Evolutionary conservation across 2,113 vertebrate genomes (phyloP).

Genomic region (Chelonoidis abingdonii): DNA sequence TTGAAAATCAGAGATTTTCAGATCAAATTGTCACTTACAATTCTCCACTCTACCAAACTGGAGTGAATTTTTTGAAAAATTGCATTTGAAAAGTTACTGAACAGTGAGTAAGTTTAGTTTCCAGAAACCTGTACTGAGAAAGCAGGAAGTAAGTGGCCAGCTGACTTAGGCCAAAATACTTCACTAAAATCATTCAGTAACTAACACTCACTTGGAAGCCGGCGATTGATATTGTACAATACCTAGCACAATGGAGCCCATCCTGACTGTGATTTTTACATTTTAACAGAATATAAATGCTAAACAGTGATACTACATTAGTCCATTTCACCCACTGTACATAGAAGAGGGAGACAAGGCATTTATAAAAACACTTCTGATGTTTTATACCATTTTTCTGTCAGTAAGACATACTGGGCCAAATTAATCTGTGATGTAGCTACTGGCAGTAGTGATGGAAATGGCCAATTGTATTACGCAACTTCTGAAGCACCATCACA

Average conservation of each 20-base stretch:
- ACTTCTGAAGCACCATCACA: not conserved
- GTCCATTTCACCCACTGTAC: not conserved
- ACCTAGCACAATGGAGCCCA: not conserved
- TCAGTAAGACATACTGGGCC: not conserved
- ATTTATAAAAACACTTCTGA: not conserved
- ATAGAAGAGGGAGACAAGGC: not conserved
- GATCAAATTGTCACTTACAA: not conserved
- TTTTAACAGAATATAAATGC: not conserved
- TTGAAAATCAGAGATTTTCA: not conserved
- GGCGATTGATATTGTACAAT: not conserved
- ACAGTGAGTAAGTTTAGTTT: not conserved
- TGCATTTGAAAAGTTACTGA: not conserved
- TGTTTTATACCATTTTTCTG: not conserved
- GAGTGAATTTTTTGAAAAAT: not conserved
- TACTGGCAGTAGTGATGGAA: not conserved
- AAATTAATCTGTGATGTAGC: not conserved
- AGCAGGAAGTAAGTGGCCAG: not conserved
- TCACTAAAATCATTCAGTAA: not conserved
- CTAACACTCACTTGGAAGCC: not conserved
- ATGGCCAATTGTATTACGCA: not conserved
- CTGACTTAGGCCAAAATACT: not conserved
- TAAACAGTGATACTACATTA: rapidly evolving
- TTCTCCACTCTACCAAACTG: not conserved
- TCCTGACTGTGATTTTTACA: rapidly evolving
- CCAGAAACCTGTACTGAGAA: not conserved